phyloP scores from a whole-genome alignment of 2,113 vertebrate species.

The Mugil cephalus region DNA sequence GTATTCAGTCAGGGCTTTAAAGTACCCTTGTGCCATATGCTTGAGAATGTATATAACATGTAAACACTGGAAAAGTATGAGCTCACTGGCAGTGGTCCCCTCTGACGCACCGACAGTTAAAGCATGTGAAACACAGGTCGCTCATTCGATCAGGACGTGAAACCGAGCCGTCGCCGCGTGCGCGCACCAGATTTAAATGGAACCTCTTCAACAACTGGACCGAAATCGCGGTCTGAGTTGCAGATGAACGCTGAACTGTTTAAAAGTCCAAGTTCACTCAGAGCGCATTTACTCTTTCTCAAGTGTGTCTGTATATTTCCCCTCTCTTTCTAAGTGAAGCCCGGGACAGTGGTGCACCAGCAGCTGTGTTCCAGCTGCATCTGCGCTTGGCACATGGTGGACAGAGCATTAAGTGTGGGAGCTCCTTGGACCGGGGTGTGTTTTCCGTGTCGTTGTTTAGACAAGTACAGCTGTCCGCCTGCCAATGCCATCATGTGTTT shows the following conservation, averaged over 20 bases:
- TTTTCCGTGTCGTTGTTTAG: slow-evolving; percentile 71
- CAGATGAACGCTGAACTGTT: too few species aligned
- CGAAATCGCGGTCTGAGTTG: background rate
- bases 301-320: slow-evolving; percentile 23
- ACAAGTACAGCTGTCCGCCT: slow-evolving; percentile 72
- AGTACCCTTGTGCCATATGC: slow-evolving; percentile 23
- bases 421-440: slow-evolving; percentile 51
- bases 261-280: slow-evolving; percentile 39
- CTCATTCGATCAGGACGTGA: too few species aligned
- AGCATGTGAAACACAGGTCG: too few species aligned
- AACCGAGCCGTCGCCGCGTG: too few species aligned
- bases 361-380: slow-evolving; percentile 63
- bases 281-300: slow-evolving; percentile 2
- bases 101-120: slow-evolving; percentile 9
- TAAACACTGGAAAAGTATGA: slow-evolving; percentile 69
- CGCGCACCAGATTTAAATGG: background rate
- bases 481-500: slow-evolving; percentile 76
- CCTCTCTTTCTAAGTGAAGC: slow-evolving; percentile 23
- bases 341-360: slow-evolving; percentile 23
- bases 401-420: slow-evolving; percentile 49
- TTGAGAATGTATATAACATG: slow-evolving; percentile 58
- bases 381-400: slow-evolving; percentile 40
- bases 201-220: background rate
- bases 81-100: slow-evolving; percentile 13
- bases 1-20: slow-evolving; percentile 37